Percentiles rank a stretch among this genome's conserved stretches.
Conservation (phyloP, 2,113 vertebrate species). For the Ictidomys tridecemlineatus region DNA sequence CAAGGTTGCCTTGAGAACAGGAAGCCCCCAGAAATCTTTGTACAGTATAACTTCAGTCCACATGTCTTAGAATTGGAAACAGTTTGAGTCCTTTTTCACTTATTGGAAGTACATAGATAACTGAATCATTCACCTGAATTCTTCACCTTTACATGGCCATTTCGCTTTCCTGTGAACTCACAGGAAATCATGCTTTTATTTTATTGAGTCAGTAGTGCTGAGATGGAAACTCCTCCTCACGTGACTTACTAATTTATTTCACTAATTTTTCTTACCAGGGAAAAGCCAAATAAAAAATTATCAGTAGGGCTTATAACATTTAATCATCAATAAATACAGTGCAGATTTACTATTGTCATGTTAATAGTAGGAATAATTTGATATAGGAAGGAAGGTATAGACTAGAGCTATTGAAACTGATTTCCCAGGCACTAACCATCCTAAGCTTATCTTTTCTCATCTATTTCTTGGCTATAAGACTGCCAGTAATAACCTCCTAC, state of each 20-base stretch:
- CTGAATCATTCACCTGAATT: not conserved
- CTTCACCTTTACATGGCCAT: not conserved
- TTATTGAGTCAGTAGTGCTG: not conserved
- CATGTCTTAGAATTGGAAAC: not conserved
- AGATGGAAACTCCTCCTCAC: not conserved
- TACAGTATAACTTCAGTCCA: not conserved
- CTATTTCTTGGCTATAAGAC: not conserved
- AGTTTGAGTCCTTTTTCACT: slow-evolving; percentile 12
- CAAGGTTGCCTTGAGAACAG: not conserved
- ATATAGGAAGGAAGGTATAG: not conserved
- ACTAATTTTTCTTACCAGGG: not conserved
- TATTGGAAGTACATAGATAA: not conserved
- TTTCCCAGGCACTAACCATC: not conserved
- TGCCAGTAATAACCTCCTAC: not conserved
- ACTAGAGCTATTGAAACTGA: not conserved
- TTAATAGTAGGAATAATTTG: not conserved
- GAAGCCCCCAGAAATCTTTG: not conserved
- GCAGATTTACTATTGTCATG: slow-evolving; percentile 1
- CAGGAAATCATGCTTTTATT: slow-evolving; percentile 7
- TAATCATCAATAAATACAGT: not conserved
- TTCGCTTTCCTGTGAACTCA: not conserved
- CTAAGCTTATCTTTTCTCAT: not conserved
- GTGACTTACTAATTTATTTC: not conserved
- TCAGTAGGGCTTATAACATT: not conserved
- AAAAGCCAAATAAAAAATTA: not conserved